Evolutionary conservation across 2,888 invertebrate species (phyloP).

Genomic region (Cantharis rufa): DNA sequence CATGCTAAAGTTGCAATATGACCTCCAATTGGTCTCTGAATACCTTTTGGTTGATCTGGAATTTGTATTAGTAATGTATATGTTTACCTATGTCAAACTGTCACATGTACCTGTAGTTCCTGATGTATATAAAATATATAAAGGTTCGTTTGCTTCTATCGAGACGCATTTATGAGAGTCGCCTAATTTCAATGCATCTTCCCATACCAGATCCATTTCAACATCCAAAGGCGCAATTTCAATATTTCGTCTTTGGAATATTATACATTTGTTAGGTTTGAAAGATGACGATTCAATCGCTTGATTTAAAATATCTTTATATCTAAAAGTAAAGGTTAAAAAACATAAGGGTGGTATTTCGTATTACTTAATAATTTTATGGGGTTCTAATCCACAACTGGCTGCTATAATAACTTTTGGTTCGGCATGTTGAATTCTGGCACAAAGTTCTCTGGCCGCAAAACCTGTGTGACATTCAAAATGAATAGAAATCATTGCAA

Average conservation of each 20-base stretch:
- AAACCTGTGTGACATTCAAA: conserved; percentile 70
- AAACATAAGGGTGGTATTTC: background rate
- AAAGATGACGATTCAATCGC: conserved; percentile 74
- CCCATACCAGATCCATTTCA: conserved; percentile 77
- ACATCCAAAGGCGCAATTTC: conserved; percentile 66
- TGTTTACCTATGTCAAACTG: background rate
- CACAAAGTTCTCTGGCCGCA: conserved; percentile 84
- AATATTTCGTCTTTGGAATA: conserved; percentile 77
- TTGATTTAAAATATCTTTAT: conserved; percentile 80
- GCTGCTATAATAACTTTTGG: conserved; percentile 89
- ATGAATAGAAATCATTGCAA: no score
- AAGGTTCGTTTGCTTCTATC: conserved; percentile 85
- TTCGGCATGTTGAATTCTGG: conserved; percentile 84
- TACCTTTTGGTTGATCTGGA: conserved; percentile 72
- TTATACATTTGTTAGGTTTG: conserved; percentile 79
- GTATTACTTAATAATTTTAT: conserved; percentile 72
- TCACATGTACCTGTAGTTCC: conserved; percentile 64
- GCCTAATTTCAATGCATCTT: conserved; percentile 67
- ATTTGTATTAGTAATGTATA: background rate
- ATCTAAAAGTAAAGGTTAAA: conserved; percentile 54
- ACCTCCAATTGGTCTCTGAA: conserved; percentile 85
- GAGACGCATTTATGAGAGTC: conserved; percentile 80
- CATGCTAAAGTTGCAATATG: conserved; percentile 86
- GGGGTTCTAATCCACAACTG: conserved; percentile 89
- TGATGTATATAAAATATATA: conserved; percentile 92